These are phyloP conservation scores for Lagopus muta DNA, from an alignment of 2,113 vertebrate genomes.

Conservation along the genomic window DNA sequence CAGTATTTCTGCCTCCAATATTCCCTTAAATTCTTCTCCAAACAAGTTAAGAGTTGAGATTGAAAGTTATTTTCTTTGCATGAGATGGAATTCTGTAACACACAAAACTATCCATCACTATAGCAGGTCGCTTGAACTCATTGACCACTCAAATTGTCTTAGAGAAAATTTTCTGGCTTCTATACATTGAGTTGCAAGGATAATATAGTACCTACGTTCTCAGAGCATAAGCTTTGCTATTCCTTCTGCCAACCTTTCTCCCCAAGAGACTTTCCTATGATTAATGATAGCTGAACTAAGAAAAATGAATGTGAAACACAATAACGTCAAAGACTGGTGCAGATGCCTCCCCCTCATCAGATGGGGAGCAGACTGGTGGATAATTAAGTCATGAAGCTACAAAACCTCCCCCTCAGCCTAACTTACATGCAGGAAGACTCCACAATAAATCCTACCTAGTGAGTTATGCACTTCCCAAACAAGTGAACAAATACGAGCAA, in stretches of 20 bases:
- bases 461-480: conserved; percentile 53
- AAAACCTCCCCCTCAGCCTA: conserved; percentile 26
- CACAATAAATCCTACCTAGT: conserved; percentile 55
- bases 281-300: conserved; percentile 64
- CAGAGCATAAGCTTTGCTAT: conserved; percentile 26
- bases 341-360: conserved; percentile 41
- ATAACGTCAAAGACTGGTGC: conserved; percentile 3
- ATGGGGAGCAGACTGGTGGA: conserved; percentile 41
- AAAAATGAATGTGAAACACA: conserved; percentile 54
- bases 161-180: conserved; percentile 53
- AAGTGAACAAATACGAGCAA: conserved; percentile 57
- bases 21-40: neutral
- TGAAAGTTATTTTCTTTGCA: conserved; percentile 19
- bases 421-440: conserved; percentile 22
- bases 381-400: conserved; percentile 54
- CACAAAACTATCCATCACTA: conserved; percentile 49
- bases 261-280: conserved; percentile 43
- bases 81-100: neutral
- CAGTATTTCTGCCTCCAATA: neutral
- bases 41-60: neutral
- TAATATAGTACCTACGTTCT: conserved; percentile 40
- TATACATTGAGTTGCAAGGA: conserved; percentile 7
- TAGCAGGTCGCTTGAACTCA: conserved; percentile 52
- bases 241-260: conserved; percentile 12
- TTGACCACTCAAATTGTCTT: conserved; percentile 50